Evolutionary conservation across 2,888 invertebrate genomes (phyloP).

Genomic region (Gisinianus flammeolus): DNA sequence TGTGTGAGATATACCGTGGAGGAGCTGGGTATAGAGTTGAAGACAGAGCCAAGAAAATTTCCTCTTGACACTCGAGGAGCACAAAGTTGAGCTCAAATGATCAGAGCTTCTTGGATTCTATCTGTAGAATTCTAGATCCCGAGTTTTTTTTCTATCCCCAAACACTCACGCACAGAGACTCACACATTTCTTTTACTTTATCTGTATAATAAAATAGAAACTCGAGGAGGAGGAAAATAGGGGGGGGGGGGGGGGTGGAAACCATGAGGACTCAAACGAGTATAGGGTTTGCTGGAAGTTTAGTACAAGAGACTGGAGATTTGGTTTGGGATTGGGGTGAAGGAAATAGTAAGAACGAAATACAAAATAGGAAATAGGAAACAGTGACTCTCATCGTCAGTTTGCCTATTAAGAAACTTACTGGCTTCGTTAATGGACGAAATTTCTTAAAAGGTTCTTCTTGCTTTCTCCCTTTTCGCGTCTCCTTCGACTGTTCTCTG

Average conservation of each 20-base stretch:
- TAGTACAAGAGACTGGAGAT: too few relatives aligned
- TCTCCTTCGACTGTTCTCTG: background rate
- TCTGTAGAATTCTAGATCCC: too few relatives aligned
- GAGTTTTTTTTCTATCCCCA: background rate
- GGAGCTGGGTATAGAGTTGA: background rate
- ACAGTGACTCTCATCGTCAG: background rate
- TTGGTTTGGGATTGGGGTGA: background rate
- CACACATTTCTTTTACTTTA: background rate
- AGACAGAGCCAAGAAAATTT: background rate
- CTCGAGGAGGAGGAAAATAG: background rate
- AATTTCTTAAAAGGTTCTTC: constrained; percentile 38
- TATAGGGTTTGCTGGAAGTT: too few relatives aligned
- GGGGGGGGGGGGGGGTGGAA: too few relatives aligned
- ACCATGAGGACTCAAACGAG: background rate
- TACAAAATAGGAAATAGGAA: background rate
- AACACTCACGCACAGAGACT: background rate
- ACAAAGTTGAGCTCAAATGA: background rate
- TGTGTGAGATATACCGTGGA: background rate
- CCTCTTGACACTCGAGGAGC: too few relatives aligned
- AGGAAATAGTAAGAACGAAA: background rate
- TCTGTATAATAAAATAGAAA: background rate
- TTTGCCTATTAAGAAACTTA: constrained; percentile 16
- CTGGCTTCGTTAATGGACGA: constrained; percentile 30
- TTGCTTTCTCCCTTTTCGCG: background rate
- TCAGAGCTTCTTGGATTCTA: too few relatives aligned